A percentile compares a stretch with the other conserved stretches of the same genome.
phyloP scores from a whole-genome alignment of 2,888 invertebrate genomes.

The Cetonia aurata region DNA sequence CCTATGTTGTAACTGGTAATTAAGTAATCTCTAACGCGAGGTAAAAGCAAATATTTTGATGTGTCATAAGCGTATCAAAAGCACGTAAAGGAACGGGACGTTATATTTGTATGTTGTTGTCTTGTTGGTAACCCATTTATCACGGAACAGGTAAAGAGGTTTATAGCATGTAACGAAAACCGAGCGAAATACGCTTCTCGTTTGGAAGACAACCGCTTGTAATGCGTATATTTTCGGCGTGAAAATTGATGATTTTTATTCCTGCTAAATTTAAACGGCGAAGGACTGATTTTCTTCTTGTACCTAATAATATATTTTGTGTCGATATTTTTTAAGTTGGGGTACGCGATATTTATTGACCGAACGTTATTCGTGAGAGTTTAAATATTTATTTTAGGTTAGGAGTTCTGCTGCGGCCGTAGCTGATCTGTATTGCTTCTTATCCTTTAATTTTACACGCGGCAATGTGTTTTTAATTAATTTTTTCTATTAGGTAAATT shows the following conservation, averaged over 20 bases:
- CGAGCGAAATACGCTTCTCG: background rate
- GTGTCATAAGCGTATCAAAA: constrained; percentile 24
- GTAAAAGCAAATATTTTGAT: constrained; percentile 35
- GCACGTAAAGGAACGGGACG: constrained; percentile 9
- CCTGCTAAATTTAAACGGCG: constrained; percentile 18
- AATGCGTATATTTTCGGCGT: background rate
- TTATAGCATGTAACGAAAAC: background rate
- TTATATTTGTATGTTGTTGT: background rate
- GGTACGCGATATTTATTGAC: background rate
- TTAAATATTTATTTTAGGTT: no score
- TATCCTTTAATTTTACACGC: no score
- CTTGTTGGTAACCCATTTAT: background rate
- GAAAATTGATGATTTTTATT: constrained; percentile 14
- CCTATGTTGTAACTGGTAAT: constrained; percentile 15
- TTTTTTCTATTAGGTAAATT: constrained; percentile 2
- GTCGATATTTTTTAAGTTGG: constrained; percentile 18
- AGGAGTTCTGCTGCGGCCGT: no score
- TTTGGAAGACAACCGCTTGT: background rate
- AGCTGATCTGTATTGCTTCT: no score
- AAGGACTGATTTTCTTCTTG: constrained; percentile 19
- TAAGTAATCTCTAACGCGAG: constrained; percentile 6
- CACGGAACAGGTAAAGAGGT: no score
- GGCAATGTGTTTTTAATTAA: no score
- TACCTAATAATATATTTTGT: constrained; percentile 4
- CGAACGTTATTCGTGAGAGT: no score